Base-by-base conservation (phyloP, 2,888 invertebrate genomes). In the Myathropa florea region DNA sequence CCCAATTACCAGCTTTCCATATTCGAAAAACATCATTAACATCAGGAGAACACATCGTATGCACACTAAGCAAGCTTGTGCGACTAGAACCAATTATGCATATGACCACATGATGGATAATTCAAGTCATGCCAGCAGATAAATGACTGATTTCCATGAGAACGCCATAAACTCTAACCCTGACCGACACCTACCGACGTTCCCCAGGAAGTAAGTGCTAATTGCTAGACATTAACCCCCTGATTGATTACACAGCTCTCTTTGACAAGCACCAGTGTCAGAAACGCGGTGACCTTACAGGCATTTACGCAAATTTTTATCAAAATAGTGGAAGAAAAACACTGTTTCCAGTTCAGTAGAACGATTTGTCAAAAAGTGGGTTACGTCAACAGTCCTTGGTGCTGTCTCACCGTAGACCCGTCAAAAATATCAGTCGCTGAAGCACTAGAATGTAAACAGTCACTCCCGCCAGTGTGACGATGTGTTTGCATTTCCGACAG, bases 401-500 rank as follows among this genome's bases (percentile, higher is more conserved):
- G 33, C 9, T 12, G 57, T 24, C 57, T 57, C 23, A 57, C 57
- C 24, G 24, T 0, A 23, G 9, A 12, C 24, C 24, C 24, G 57
- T 57, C 57, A 12, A 57, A 57, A 23, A 24, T 12, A 4, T 12
- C 57, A 57, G n/a, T n/a, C n/a, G n/a, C n/a, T n/a, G n/a, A n/a
- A n/a, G n/a, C n/a, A 63, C 73, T 55, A 73, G 55, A 73, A 55
- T 36, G 73, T 64, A 64, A 73, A 64, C 36, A 73, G 46, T 18
- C 12, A 26, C 18, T 36, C 24, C 63, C 53, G 33, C 33, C 33
- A 12, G 33, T 33, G 33, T 33, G 9, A 12, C 33, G 53, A 10
- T 18, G 57, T 73, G 64, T 73, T 73, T 73, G 73, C 73, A 36
- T 26, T 73, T 64, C 55, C 55, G 63, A 73, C 55, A 64, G 28